Base-by-base conservation (phyloP, 2,888 invertebrate genomes). In the Agrenia bidenticulata region DNA sequence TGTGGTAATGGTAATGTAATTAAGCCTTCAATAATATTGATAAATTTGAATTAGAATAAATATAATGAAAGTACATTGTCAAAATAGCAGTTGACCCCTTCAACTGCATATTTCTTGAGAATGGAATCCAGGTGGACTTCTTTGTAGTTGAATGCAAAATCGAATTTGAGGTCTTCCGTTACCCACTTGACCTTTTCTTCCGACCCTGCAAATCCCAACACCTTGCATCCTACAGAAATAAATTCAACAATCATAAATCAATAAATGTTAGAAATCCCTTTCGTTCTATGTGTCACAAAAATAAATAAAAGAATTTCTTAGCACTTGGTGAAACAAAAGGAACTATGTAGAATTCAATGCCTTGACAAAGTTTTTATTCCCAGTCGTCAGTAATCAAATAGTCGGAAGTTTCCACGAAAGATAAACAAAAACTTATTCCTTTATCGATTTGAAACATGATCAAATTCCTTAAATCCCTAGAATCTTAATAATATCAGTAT, bases 81-180 rank as follows among this genome's bases (percentile, higher is more conserved):
- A 77, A 89, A 90, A 77, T 87, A 90, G 77, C 88, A 87, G 77
- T 90, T 88, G 0, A 90, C 80, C 1, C 89, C 89, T n/a, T 87
- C 80, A 0, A 89, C 88, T 13, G 88, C 88, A 60, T 80, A 81
- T 78, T 85, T 81, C 69, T 83, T 83, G 15, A 90, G 80, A 50
- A 83, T 84, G 54, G 81, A 77, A 0, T 78, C 78, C 51, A 87
- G 74, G 76, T 86, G 78, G 7, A 80, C 81, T 1, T 83, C 86
- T 79, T 89, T 90, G 79, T 90, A 90, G 80, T 90, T 90, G 68
- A 86, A 87, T 15, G 85, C 87, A 70, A 81, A 79, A 78, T 90
- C 87, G 77, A 89, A 89, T 4, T 85, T 85, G 1, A 89, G 79
- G n/a, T 75, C 73, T 17, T 86, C 80, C 5, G 27, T 32, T 21